These are phyloP conservation scores for Australoheros facetus DNA, from an alignment of 2,797 vertebrate species.

Conservation along the genomic window DNA sequence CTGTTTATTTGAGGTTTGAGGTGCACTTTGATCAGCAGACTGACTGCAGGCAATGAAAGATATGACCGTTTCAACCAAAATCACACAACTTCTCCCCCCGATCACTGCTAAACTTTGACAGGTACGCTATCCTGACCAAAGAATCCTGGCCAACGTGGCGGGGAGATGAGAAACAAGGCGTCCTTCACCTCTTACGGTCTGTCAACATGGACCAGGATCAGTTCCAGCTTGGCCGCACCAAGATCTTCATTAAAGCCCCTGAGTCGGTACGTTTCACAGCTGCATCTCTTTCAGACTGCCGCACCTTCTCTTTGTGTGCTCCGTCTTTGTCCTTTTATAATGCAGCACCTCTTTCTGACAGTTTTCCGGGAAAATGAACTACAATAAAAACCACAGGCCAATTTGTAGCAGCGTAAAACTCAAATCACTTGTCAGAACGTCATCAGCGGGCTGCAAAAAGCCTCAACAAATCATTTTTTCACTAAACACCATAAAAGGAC, in stretches of 20 bases:
- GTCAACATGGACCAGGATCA: constrained; percentile 97
- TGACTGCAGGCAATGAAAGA: neutral
- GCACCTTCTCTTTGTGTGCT: neutral
- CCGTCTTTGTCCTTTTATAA: neutral
- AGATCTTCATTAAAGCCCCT: constrained; percentile 96
- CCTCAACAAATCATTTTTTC: constrained; percentile 45
- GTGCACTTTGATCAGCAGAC: neutral
- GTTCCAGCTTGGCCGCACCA: constrained; percentile 92
- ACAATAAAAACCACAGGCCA: constrained; percentile 6
- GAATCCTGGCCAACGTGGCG: constrained; percentile 96
- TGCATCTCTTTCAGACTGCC: neutral
- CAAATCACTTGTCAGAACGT: constrained; percentile 7
- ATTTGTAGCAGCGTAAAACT: neutral
- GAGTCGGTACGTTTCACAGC: constrained; percentile 87
- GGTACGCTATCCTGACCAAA: constrained; percentile 96
- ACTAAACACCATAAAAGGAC: constrained; percentile 69
- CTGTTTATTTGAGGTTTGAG: neutral
- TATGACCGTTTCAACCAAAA: neutral
- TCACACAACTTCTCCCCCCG: neutral
- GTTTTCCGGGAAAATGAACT: neutral
- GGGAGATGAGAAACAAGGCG: constrained; percentile 95
- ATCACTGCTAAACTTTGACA: constrained; percentile 55
- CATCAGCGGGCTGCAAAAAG: constrained; percentile 27
- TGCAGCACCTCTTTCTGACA: neutral
- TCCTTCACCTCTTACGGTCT: constrained; percentile 90